Percentiles rank a stretch among this genome's conserved stretches.
Conservation (phyloP, 1,140 invertebrate genomes). For the Anthonomus grandis region DNA sequence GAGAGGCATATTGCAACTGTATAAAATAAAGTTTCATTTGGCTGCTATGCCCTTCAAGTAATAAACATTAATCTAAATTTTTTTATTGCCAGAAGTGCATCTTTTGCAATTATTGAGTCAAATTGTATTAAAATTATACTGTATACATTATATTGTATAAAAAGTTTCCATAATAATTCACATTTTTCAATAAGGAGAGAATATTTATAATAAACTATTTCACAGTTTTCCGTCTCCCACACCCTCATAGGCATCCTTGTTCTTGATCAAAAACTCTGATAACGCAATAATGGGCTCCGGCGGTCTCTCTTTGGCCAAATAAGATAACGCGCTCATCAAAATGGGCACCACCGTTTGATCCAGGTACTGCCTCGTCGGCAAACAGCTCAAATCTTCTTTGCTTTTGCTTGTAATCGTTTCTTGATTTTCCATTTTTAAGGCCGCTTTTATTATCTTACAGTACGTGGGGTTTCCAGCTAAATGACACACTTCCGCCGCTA, state of each 20-base stretch:
- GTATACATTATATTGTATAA: too few relatives aligned
- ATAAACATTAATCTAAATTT: too few relatives aligned
- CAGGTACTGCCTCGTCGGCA: constrained; percentile 94
- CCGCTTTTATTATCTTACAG: constrained; percentile 23
- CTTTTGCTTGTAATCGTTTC: constrained; percentile 69
- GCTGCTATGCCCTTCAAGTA: too few relatives aligned
- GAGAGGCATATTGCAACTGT: too few relatives aligned
- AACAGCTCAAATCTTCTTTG: constrained; percentile 78
- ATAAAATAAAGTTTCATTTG: too few relatives aligned
- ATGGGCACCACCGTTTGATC: constrained; percentile 98
- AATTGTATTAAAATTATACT: too few relatives aligned
- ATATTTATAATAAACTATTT: too few relatives aligned
- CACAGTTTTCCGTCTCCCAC: not conserved
- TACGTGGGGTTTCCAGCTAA: constrained; percentile 20
- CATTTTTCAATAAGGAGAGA: too few relatives aligned
- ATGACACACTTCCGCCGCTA: constrained; percentile 21
- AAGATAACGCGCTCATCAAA: constrained; percentile 85
- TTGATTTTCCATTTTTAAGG: constrained; percentile 58
- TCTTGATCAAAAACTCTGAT: constrained; percentile 86
- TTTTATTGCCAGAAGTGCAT: too few relatives aligned
- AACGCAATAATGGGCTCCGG: constrained; percentile 90
- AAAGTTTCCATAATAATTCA: too few relatives aligned
- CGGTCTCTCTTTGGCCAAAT: constrained; percentile 91
- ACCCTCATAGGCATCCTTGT: constrained; percentile 78
- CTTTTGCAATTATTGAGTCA: too few relatives aligned